Conservation (phyloP, 2,888 invertebrate genomes). For the Cryptosula pallasiana region DNA sequence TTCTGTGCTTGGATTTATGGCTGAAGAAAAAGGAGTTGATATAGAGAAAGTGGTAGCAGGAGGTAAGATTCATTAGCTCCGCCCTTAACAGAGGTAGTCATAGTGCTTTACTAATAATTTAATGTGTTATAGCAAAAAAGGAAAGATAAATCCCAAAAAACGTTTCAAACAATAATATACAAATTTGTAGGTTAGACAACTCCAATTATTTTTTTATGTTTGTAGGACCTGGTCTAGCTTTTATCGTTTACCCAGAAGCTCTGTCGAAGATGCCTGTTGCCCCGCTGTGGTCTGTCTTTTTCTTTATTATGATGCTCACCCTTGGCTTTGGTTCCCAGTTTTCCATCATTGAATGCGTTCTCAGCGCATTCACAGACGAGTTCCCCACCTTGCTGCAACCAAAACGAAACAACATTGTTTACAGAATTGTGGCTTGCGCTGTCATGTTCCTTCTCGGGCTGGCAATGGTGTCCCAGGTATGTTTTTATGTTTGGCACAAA, state of each 20-base stretch:
- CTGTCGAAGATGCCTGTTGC: constrained; percentile 49
- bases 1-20: constrained; percentile 58
- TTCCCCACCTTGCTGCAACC: constrained; percentile 36
- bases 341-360: constrained; percentile 51
- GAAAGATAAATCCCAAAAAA: too few relatives aligned
- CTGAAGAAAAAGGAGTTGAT: constrained; percentile 35
- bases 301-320: constrained; percentile 53
- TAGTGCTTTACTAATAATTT: too few relatives aligned
- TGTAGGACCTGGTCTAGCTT: constrained; percentile 51
- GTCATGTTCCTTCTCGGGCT: constrained; percentile 40
- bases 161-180: too few relatives aligned
- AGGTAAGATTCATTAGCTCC: too few relatives aligned
- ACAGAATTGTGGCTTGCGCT: constrained; percentile 37
- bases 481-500: neutral
- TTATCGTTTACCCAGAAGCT: constrained; percentile 53
- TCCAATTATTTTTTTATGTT: too few relatives aligned
- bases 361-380: constrained; percentile 50
- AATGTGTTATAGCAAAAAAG: too few relatives aligned
- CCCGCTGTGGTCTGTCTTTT: constrained; percentile 51
- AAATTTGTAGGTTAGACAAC: too few relatives aligned
- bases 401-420: constrained; percentile 36
- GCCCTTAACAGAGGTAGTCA: too few relatives aligned
- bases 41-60: constrained; percentile 31
- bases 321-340: constrained; percentile 53
- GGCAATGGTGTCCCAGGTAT: constrained; percentile 42